Percentiles rank a stretch among this genome's conserved stretches.
Conservation (phyloP, 1,140 invertebrate species). For the Meloidogyne hapla region DNA sequence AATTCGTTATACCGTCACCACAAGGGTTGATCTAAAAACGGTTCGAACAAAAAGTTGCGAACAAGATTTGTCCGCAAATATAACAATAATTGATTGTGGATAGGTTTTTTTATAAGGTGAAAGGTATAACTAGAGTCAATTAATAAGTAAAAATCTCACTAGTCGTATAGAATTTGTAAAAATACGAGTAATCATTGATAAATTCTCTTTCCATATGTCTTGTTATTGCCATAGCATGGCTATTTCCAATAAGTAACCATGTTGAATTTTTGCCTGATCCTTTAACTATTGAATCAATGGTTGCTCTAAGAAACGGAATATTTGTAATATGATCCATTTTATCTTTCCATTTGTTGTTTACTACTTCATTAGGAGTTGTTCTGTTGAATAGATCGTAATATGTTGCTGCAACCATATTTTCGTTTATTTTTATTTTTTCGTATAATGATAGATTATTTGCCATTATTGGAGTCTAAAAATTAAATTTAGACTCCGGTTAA, state of each 20-base stretch:
- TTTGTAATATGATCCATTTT: not conserved
- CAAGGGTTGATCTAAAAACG: too few relatives aligned
- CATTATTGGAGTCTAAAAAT: not conserved
- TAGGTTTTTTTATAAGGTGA: too few relatives aligned
- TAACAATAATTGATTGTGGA: too few relatives aligned
- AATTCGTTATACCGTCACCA: too few relatives aligned
- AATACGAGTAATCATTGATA: not conserved
- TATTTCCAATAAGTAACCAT: slow-evolving; percentile 24
- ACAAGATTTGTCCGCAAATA: too few relatives aligned
- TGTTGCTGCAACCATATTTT: not conserved
- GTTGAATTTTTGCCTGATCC: not conserved
- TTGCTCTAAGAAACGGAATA: not conserved
- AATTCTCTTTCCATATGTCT: not conserved
- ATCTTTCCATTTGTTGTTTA: not conserved
- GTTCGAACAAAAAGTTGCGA: too few relatives aligned
- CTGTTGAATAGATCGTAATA: not conserved
- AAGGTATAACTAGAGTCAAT: too few relatives aligned
- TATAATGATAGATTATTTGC: slow-evolving; percentile 7
- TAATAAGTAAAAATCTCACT: not conserved
- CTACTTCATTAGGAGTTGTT: not conserved
- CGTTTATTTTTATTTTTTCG: slow-evolving; percentile 21
- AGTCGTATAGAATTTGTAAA: slow-evolving; percentile 16
- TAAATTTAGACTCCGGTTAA: too few relatives aligned
- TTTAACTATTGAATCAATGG: not conserved
- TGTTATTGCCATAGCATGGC: slow-evolving; percentile 14